Conservation (phyloP, 2,888 invertebrate genomes). For the Hypercompe scribonia region DNA sequence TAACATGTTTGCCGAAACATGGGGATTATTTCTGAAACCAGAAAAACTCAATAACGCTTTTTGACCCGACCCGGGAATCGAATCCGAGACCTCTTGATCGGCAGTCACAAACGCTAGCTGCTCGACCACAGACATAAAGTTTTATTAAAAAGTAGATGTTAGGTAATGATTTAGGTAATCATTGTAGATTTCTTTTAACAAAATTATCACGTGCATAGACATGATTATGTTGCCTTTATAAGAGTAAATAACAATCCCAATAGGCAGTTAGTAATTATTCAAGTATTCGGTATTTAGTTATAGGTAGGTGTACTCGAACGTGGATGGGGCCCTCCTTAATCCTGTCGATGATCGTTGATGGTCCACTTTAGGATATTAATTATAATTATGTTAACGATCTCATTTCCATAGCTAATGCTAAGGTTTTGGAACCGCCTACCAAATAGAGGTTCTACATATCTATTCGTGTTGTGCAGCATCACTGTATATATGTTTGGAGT, state of each 20-base stretch:
- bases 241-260: constrained; percentile 9
- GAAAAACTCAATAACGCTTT: no score
- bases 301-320: constrained; percentile 12
- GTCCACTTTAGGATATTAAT: constrained; percentile 68
- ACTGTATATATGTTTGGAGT: constrained; percentile 13
- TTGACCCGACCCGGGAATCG: no score
- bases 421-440: constrained; percentile 53
- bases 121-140: no score
- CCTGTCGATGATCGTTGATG: constrained; percentile 52
- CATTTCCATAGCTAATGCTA: constrained; percentile 73
- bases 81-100: no score
- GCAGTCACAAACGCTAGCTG: no score
- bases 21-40: no score
- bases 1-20: no score
- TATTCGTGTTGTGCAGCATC: constrained; percentile 33
- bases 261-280: constrained; percentile 28
- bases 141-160: background rate
- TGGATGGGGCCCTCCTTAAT: constrained; percentile 47
- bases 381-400: constrained; percentile 71
- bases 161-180: background rate
- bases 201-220: background rate
- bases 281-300: constrained; percentile 19
- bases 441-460: constrained; percentile 50
- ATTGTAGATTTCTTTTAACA: background rate
- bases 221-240: constrained; percentile 11